A percentile compares a stretch with the other conserved stretches of the same genome.
Conservation (phyloP, 2,888 invertebrate genomes). For the Lomographa bimaculata region DNA sequence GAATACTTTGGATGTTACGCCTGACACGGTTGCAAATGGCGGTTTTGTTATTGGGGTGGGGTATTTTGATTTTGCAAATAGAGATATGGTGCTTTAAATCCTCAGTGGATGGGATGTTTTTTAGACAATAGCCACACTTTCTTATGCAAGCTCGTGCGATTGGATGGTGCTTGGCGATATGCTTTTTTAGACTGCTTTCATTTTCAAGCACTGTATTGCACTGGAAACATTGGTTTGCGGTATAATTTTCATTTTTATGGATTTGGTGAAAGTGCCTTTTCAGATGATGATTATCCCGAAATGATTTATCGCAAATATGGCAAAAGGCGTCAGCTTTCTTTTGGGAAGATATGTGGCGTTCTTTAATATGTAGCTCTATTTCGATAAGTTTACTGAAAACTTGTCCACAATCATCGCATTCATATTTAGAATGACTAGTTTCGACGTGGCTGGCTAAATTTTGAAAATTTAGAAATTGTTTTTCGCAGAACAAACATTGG, state of each 20-base stretch:
- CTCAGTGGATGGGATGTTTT: constrained; percentile 54
- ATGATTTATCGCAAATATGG: constrained; percentile 53
- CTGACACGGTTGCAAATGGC: constrained; percentile 42
- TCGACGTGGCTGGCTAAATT: constrained; percentile 62
- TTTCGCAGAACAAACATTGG: constrained; percentile 56
- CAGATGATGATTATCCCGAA: constrained; percentile 35
- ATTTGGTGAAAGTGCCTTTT: constrained; percentile 51
- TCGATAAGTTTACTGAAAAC: constrained; percentile 61
- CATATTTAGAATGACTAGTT: constrained; percentile 53
- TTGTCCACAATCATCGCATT: constrained; percentile 63
- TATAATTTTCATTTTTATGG: constrained; percentile 25
- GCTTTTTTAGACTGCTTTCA: constrained; percentile 51
- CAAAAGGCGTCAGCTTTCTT: too few relatives aligned
- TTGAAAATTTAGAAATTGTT: constrained; percentile 58
- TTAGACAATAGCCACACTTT: constrained; percentile 63
- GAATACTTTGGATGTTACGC: constrained; percentile 64
- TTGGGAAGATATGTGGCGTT: constrained; percentile 57
- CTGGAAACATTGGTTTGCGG: constrained; percentile 56
- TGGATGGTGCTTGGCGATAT: constrained; percentile 57
- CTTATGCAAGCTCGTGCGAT: too few relatives aligned
- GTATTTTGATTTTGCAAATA: constrained; percentile 54
- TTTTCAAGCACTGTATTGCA: constrained; percentile 56
- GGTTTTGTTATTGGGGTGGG: constrained; percentile 18
- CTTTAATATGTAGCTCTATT: constrained; percentile 55
- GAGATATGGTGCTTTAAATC: constrained; percentile 59